These are phyloP conservation scores for Tenodera sinensis DNA, from an alignment of 2,888 invertebrate genomes.

Conservation along the genomic window DNA sequence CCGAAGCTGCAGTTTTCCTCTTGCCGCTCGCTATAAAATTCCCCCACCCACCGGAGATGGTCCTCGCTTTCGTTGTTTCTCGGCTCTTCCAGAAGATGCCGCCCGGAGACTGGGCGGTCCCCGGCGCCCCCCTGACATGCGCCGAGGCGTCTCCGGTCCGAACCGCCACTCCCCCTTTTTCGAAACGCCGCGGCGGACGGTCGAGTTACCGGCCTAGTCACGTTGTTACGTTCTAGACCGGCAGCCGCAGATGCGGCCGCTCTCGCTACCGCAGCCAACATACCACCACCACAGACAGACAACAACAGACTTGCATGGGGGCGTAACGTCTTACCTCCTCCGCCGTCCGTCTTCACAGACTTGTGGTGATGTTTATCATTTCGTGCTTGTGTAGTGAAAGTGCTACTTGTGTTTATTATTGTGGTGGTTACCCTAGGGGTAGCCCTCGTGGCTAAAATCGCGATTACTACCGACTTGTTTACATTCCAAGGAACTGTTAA, in stretches of 20 bases:
- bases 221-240: background rate
- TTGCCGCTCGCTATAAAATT: background rate
- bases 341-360: background rate
- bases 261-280: background rate
- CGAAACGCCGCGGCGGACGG: background rate
- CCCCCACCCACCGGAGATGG: background rate
- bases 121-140: slow-evolving; percentile 18
- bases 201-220: background rate
- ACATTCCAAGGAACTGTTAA: background rate
- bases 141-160: slow-evolving; percentile 9
- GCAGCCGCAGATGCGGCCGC: background rate
- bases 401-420: background rate
- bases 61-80: slow-evolving; percentile 16
- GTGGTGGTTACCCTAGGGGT: background rate
- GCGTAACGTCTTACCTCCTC: background rate
- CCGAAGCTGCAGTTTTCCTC: background rate
- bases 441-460: no score
- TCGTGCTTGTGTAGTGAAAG: background rate
- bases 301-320: background rate
- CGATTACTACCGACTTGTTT: background rate
- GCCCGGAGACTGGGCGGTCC: slow-evolving; percentile 22
- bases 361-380: background rate
- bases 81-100: slow-evolving; percentile 26
- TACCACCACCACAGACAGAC: background rate
- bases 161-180: background rate